Conservation (phyloP, 1,140 invertebrate species). For the Campoletis sonorensis region DNA sequence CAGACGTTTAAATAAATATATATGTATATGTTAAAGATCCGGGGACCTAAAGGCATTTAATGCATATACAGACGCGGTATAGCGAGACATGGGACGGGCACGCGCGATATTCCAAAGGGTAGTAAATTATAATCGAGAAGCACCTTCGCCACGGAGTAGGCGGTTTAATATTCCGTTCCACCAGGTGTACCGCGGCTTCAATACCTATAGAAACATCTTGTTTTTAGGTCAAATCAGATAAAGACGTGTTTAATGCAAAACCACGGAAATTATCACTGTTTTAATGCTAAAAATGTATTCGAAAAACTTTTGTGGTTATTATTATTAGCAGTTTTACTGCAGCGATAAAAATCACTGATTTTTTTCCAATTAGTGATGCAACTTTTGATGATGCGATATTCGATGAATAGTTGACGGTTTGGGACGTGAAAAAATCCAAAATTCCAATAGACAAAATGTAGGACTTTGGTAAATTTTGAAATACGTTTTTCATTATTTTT, state of each 20-base stretch:
- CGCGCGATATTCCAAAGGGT: conserved; percentile 5
- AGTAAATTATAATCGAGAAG: conserved; percentile 50
- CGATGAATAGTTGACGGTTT: too few relatives aligned
- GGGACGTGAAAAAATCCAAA: too few relatives aligned
- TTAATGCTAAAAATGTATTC: background rate
- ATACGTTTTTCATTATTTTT: too few relatives aligned
- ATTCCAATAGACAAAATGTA: too few relatives aligned
- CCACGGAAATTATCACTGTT: background rate
- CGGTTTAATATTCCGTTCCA: conserved; percentile 33
- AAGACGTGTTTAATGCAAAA: background rate
- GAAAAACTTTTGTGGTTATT: background rate
- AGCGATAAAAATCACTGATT: background rate
- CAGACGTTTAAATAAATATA: background rate
- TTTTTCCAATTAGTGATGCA: background rate
- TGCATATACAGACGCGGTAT: background rate
- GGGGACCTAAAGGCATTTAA: background rate
- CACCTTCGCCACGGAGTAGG: conserved; percentile 38
- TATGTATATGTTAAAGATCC: background rate
- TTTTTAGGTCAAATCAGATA: background rate
- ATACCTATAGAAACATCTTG: background rate
- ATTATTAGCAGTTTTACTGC: background rate
- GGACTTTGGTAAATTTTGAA: too few relatives aligned
- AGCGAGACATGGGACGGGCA: conserved; percentile 23
- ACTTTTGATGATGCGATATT: too few relatives aligned
- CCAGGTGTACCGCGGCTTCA: background rate